These are phyloP conservation scores for Beris chalybata DNA, from an alignment of 2,888 invertebrate species.

Conservation along the genomic window DNA sequence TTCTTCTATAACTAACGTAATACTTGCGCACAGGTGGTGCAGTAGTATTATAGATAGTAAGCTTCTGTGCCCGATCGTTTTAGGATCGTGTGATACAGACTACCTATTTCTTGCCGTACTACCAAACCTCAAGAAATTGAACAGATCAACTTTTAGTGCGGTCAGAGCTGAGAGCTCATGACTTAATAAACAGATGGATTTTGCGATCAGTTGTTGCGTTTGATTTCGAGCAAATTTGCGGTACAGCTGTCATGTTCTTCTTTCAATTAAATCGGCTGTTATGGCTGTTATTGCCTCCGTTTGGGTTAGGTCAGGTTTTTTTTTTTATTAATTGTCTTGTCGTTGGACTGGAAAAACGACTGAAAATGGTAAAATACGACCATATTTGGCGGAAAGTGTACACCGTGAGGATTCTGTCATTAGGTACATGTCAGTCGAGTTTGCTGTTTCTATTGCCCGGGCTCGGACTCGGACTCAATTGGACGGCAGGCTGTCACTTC, in stretches of 20 bases:
- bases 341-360: not conserved
- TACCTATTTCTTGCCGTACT: no score
- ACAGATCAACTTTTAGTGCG: no score
- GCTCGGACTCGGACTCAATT: not conserved
- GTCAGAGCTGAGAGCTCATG: no score
- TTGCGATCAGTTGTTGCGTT: not conserved
- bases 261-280: slow-evolving; percentile 19
- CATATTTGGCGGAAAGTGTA: slow-evolving; percentile 17
- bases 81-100: no score
- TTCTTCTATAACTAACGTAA: no score
- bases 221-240: slow-evolving; percentile 14
- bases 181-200: no score
- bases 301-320: slow-evolving; percentile 23
- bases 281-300: slow-evolving; percentile 2
- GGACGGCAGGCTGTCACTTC: slow-evolving; percentile 15
- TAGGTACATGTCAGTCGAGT: not conserved
- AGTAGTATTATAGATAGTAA: no score
- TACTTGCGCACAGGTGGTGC: no score
- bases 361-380: slow-evolving; percentile 11
- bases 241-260: slow-evolving; percentile 21
- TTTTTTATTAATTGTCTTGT: slow-evolving; percentile 4
- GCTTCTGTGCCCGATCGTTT: no score
- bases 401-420: slow-evolving; percentile 16
- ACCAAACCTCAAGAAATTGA: no score
- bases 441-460: not conserved